Evolutionary conservation across 2,797 vertebrate species (phyloP).

Genomic region (Coendou prehensilis): DNA sequence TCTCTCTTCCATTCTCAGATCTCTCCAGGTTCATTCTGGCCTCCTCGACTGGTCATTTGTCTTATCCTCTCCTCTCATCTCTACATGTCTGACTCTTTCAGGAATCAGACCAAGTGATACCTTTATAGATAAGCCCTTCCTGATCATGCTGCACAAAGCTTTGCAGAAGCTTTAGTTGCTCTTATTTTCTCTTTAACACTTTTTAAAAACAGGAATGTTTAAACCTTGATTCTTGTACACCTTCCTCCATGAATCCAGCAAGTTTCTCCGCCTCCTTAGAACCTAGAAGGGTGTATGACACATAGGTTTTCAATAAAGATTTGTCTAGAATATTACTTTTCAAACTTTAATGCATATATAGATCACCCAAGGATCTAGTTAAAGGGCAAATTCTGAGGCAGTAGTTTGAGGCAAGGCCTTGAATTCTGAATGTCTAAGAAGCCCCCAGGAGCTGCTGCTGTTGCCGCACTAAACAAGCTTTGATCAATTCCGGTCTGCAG

Average conservation of each 20-base stretch:
- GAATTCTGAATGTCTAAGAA: neutral
- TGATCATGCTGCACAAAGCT: neutral
- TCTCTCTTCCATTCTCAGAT: neutral
- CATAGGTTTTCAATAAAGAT: constrained; percentile 47
- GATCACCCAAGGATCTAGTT: neutral
- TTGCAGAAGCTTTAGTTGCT: neutral
- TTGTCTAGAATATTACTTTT: constrained; percentile 56
- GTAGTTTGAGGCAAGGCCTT: neutral
- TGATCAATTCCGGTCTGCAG: neutral
- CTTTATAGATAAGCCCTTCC: neutral
- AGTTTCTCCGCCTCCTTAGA: constrained; percentile 5
- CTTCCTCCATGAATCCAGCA: constrained; percentile 6
- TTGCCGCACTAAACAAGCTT: neutral
- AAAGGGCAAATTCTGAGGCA: constrained; percentile 30
- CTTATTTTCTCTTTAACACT: neutral
- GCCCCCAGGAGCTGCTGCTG: neutral
- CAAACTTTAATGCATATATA: neutral
- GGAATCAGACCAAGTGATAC: neutral
- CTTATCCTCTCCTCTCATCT: neutral
- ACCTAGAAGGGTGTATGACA: neutral
- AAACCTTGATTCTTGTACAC: neutral
- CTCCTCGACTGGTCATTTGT: neutral
- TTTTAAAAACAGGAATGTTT: constrained; percentile 5
- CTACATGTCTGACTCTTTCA: neutral
- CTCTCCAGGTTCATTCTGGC: neutral